A percentile compares a stretch with the other conserved stretches of the same genome.
phyloP scores from a whole-genome alignment of 1,140 invertebrate genomes.

The Brachionus plicatilis region DNA sequence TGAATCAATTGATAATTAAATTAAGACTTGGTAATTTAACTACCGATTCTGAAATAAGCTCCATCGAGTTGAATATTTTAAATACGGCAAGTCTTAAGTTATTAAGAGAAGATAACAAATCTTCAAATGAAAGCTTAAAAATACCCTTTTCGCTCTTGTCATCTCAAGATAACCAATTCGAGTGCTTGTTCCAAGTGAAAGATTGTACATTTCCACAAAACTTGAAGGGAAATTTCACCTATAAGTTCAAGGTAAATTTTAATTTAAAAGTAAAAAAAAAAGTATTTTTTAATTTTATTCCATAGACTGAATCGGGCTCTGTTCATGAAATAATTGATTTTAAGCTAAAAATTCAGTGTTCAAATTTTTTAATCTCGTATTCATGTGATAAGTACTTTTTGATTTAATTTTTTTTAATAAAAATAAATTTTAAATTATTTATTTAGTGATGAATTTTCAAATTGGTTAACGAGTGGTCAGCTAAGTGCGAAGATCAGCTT shows the following conservation, averaged over 20 bases:
- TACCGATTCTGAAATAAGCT: background rate
- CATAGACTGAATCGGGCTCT: background rate
- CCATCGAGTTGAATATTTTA: constrained; percentile 3
- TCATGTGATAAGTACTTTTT: background rate
- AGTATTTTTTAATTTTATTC: background rate
- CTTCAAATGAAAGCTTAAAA: background rate
- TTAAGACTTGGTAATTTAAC: background rate
- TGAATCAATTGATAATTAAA: constrained; percentile 11
- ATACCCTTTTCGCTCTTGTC: background rate
- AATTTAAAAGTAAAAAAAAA: background rate
- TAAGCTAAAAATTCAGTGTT: constrained; percentile 21
- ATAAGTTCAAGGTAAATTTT: background rate
- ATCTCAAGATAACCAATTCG: background rate
- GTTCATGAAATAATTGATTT: constrained; percentile 37
- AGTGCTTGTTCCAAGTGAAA: background rate
- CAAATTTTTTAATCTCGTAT: background rate
- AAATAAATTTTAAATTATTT: background rate
- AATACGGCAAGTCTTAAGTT: background rate
- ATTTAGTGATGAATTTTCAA: constrained; percentile 26
- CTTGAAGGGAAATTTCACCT: constrained; percentile 18
- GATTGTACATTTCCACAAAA: constrained; percentile 1
- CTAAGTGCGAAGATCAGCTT: background rate
- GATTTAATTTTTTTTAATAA: background rate
- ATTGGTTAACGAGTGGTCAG: background rate
- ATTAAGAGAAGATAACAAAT: background rate